Evolutionary conservation across 2,888 invertebrate genomes (phyloP), one percentile per base, ranked within the genome.

Genomic region (Mylabris sibirica): DNA sequence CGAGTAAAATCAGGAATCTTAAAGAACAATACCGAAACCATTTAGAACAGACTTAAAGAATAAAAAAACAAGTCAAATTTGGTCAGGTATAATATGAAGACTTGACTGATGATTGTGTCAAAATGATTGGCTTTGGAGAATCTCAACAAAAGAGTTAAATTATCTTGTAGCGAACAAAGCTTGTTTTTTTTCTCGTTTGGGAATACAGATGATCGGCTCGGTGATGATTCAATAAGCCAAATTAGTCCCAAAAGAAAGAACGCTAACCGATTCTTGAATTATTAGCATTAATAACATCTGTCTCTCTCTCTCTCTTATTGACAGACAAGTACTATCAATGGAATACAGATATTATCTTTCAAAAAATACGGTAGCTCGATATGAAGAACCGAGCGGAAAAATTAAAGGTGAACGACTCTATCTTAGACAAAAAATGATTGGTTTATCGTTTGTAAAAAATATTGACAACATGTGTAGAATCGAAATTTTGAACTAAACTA

Each of bases 321-420:
- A 44, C 44, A 44, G 44, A n/a, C 44, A 17, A 44, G 44, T 44
- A n/a, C 44, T 44, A 44, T 44, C 44, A 17, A 44, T 44, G 8
- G n/a, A 44, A 44, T 44, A n/a, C n/a, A 44, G 44, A 44, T 44
- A 44, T 44, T 44, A 44, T 44, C 44, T n/a, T 44, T 17, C n/a
- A 44, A 44, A 44, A 17, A n/a, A 44, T n/a, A 17, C 44, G 44
- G 44, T 44, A 44, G 44, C 44, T 3, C n/a, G 3, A 6, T 44
- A n/a, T 44, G n/a, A 17, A 17, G n/a, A 44, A 12, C 35, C 41
- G 11, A 6, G 35, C 35, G 8, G 6, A 34, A 6, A 34, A 3
- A 34, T 12, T 2, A 12, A 2, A n/a, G 41, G 44, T 44, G n/a
- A 44, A 44, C n/a, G 44, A 44, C 44, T 44, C 5, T 41, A 0